These are phyloP conservation scores for Sinhomidia bicolor DNA, from an alignment of 2,888 invertebrate genomes.

Conservation along the genomic window DNA sequence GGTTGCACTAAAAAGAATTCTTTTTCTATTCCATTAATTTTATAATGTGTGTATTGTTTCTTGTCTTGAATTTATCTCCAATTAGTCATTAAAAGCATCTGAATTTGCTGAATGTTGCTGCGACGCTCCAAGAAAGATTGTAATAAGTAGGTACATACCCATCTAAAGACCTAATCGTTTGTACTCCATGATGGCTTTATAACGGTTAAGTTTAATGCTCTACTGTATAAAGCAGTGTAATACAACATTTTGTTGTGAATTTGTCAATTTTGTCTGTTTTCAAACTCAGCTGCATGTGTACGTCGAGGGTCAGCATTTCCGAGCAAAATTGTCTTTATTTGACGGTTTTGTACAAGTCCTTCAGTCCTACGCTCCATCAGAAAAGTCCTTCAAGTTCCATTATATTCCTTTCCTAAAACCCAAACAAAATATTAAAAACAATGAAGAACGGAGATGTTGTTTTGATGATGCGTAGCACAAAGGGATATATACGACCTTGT, in stretches of 20 bases:
- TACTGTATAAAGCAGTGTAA: too few species aligned
- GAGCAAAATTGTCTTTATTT: not conserved
- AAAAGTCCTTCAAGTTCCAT: slow-evolving; percentile 71
- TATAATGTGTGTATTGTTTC: slow-evolving; percentile 15
- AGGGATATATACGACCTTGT: slow-evolving; percentile 55
- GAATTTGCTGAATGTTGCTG: not conserved
- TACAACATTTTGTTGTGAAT: too few species aligned
- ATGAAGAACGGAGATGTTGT: slow-evolving; percentile 57
- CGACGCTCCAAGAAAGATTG: slow-evolving; percentile 14
- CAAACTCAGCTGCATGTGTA: not conserved
- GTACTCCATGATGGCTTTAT: slow-evolving; percentile 13
- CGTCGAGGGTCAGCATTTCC: not conserved
- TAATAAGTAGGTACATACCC: not conserved
- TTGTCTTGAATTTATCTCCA: slow-evolving; percentile 5
- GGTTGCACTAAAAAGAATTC: not conserved
- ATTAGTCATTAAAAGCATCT: slow-evolving; percentile 27
- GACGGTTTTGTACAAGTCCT: slow-evolving; percentile 40
- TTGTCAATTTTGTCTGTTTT: not conserved
- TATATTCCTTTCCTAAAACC: slow-evolving; percentile 48
- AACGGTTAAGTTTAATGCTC: too few species aligned
- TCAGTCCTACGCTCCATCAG: slow-evolving; percentile 66
- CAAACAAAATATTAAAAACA: slow-evolving; percentile 67
- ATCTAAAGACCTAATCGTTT: too few species aligned
- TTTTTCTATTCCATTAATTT: slow-evolving; percentile 33
- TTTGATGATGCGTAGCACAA: slow-evolving; percentile 63